These are phyloP conservation scores for Alouatta caraya DNA, from an alignment of 2,797 vertebrate genomes.

Conservation along the genomic window DNA sequence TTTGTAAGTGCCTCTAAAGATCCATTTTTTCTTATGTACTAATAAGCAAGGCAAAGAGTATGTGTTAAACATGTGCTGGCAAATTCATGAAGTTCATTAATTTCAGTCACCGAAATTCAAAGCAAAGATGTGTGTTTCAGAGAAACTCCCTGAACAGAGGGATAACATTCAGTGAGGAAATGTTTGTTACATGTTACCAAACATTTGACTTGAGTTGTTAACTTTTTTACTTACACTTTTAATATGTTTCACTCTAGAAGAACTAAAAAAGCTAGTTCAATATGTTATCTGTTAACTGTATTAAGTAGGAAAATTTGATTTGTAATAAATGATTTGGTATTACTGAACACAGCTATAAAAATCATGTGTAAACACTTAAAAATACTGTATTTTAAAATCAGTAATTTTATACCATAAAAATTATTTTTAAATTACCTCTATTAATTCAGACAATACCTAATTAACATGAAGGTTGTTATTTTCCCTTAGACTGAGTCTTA, in stretches of 20 bases:
- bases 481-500: background rate
- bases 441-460: constrained; percentile 55
- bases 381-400: constrained; percentile 35
- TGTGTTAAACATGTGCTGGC: background rate
- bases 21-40: background rate
- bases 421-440: constrained; percentile 9
- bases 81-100: background rate
- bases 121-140: background rate
- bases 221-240: background rate
- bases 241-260: background rate
- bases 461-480: background rate
- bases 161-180: background rate
- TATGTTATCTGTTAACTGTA: background rate
- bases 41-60: background rate
- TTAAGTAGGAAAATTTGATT: constrained; percentile 1
- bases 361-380: background rate
- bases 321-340: constrained; percentile 2
- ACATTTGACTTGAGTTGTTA: background rate
- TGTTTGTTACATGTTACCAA: background rate
- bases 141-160: background rate
- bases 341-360: background rate
- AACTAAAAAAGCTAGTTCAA: background rate
- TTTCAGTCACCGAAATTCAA: background rate
- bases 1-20: background rate
- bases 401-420: constrained; percentile 60